Evolutionary conservation across 1,140 invertebrate genomes (phyloP).

Genomic region (Penaeus indicus): DNA sequence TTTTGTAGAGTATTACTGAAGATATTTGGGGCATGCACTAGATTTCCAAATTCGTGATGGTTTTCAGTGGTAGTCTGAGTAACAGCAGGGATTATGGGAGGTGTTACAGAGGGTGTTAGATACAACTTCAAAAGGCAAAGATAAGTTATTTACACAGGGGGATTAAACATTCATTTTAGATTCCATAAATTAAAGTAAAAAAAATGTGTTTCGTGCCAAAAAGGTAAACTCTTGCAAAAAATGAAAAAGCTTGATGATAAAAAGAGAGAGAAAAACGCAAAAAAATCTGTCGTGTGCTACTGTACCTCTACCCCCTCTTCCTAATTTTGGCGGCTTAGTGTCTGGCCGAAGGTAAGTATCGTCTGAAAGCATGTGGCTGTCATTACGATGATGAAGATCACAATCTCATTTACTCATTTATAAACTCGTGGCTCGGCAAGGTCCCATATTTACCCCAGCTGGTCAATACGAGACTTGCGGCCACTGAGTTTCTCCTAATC

Average conservation of each 20-base stretch:
- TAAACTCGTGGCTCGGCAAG: too few species aligned
- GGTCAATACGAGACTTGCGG: too few species aligned
- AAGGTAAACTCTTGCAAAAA: constrained; percentile 21
- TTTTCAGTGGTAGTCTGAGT: constrained; percentile 15
- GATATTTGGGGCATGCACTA: constrained; percentile 36
- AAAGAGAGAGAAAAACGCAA: constrained; percentile 33
- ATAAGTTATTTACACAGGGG: constrained; percentile 45
- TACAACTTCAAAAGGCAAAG: constrained; percentile 27
- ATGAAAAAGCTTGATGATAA: constrained; percentile 41
- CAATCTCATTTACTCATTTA: neutral
- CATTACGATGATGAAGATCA: constrained; percentile 41
- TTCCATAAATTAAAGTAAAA: constrained; percentile 14
- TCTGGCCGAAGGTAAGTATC: constrained; percentile 58
- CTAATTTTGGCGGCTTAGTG: constrained; percentile 62
- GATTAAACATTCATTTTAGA: constrained; percentile 44
- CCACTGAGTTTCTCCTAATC: too few species aligned
- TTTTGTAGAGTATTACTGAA: neutral
- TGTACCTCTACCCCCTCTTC: constrained; percentile 60
- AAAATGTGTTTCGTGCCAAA: constrained; percentile 19
- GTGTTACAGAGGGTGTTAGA: constrained; percentile 27
- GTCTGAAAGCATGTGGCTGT: constrained; percentile 59
- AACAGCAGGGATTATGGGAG: neutral
- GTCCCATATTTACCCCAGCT: too few species aligned
- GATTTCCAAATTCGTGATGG: constrained; percentile 34
- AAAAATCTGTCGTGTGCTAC: constrained; percentile 32